phyloP scores from a whole-genome alignment of 2,797 vertebrate species.

The Anguilla obscura region DNA sequence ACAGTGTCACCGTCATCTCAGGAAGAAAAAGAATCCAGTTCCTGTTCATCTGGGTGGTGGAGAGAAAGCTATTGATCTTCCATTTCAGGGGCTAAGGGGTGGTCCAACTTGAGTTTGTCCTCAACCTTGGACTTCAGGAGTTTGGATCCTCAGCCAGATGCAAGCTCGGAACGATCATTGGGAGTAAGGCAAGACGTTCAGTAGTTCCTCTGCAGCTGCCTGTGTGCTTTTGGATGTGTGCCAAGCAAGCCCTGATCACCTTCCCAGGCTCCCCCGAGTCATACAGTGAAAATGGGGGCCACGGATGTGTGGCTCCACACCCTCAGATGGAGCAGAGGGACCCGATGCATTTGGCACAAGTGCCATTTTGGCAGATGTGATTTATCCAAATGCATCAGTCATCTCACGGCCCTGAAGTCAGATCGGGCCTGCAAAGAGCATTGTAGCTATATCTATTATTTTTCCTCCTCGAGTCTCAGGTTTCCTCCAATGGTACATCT shows the following conservation, averaged over 20 bases:
- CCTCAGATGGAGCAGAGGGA: background rate
- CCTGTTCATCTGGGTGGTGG: background rate
- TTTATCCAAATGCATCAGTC: background rate
- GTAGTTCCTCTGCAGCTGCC: background rate
- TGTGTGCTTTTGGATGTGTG: background rate
- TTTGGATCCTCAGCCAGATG: conserved; percentile 14
- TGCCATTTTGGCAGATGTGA: background rate
- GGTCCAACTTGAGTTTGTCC: background rate
- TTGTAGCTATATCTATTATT: background rate
- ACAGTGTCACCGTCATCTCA: background rate
- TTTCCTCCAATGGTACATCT: background rate
- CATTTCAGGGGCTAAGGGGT: background rate
- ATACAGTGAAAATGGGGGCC: background rate
- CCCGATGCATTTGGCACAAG: background rate
- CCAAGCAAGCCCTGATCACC: background rate
- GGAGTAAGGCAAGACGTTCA: background rate
- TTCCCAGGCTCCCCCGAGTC: background rate
- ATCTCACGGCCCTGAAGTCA: background rate
- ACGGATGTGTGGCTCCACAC: background rate
- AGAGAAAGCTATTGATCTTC: background rate
- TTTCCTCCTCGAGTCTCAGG: background rate
- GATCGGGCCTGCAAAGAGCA: background rate
- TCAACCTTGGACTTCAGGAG: background rate
- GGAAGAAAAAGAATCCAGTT: background rate
- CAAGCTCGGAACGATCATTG: conserved; percentile 6